Evolutionary conservation across 2,113 vertebrate genomes (phyloP).

Genomic region (Pseudorectes ferrugineus): DNA sequence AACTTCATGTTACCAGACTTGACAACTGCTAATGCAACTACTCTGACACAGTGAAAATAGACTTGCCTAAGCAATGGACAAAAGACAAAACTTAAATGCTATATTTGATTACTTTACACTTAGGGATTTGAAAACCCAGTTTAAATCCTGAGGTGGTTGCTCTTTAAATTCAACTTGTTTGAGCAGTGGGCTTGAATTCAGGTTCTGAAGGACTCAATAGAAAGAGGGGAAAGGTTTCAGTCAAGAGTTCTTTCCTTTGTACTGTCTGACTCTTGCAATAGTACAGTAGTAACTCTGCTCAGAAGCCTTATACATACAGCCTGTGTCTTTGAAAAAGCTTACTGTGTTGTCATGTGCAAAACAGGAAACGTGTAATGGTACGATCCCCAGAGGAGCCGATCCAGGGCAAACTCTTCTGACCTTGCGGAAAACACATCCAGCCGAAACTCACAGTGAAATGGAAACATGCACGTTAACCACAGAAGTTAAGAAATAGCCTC

Average conservation of each 20-base stretch:
- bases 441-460: neutral
- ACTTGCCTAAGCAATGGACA: neutral
- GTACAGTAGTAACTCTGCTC: neutral
- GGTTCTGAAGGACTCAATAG: neutral
- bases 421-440: neutral
- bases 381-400: neutral
- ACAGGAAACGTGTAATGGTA: constrained; percentile 21
- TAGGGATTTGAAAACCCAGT: neutral
- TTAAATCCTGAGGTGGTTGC: neutral
- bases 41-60: neutral
- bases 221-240: neutral
- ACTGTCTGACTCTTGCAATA: neutral
- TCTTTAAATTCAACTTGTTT: neutral
- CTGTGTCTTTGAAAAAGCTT: constrained; percentile 3
- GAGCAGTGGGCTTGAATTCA: neutral
- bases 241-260: neutral
- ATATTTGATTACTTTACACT: neutral
- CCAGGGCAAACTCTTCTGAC: constrained; percentile 29
- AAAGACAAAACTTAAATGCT: neutral
- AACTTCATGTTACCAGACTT: neutral
- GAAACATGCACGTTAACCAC: neutral
- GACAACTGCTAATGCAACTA: neutral
- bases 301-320: neutral
- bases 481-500: neutral
- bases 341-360: constrained; percentile 35